Conservation (phyloP, 2,797 vertebrate genomes). For the Sebastiscus albofasciatus region DNA sequence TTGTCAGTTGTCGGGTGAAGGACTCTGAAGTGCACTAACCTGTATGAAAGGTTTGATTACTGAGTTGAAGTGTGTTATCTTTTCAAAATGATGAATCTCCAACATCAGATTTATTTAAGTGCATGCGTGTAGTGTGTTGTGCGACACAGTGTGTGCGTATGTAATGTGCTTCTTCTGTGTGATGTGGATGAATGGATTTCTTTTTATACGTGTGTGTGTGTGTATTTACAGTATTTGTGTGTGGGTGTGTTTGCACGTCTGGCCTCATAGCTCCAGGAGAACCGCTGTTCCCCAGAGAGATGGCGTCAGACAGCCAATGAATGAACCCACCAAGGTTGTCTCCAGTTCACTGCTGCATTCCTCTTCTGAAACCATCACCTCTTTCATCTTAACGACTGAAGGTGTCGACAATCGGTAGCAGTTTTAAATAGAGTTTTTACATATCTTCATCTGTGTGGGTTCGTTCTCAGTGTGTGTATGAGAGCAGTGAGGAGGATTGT, state of each 20-base stretch:
- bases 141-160: not conserved
- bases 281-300: not conserved
- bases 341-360: slow-evolving; percentile 11
- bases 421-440: not conserved
- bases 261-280: not conserved
- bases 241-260: slow-evolving; percentile 13
- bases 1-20: not conserved
- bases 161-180: not conserved
- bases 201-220: not conserved
- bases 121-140: not conserved
- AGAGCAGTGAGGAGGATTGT: not conserved
- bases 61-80: not conserved
- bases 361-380: slow-evolving; percentile 8
- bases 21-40: not conserved
- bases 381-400: slow-evolving; percentile 24
- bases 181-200: not conserved
- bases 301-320: slow-evolving; percentile 12
- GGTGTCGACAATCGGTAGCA: not conserved
- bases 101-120: not conserved
- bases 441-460: not conserved
- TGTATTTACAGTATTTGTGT: not conserved
- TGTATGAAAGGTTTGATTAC: not conserved
- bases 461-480: not conserved
- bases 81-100: not conserved
- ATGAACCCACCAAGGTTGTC: slow-evolving; percentile 30